A percentile compares a stretch with the other conserved stretches of the same genome.
These are phyloP conservation scores for Acromyrmex heyeri DNA, from an alignment of 1,140 invertebrate species.

Conservation along the genomic window DNA sequence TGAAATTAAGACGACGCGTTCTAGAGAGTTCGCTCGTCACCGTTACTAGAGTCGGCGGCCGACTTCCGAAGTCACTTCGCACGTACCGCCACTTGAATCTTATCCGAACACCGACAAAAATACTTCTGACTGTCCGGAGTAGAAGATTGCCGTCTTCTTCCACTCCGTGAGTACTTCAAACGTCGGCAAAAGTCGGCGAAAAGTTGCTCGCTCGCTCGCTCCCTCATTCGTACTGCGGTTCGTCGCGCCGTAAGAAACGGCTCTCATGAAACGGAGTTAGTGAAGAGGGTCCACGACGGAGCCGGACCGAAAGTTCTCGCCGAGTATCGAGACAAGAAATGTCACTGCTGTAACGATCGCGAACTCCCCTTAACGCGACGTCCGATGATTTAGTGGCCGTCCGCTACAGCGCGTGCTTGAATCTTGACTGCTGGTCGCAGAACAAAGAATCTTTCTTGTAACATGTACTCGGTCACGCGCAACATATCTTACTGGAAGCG, in stretches of 20 bases:
- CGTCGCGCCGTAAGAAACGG: constrained; percentile 52
- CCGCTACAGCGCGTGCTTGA: constrained; percentile 39
- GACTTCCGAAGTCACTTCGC: constrained; percentile 36
- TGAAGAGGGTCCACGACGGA: constrained; percentile 36
- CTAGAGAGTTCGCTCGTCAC: background rate
- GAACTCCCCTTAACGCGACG: constrained; percentile 47
- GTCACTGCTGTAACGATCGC: constrained; percentile 55
- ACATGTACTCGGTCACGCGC: constrained; percentile 36
- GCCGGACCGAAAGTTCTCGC: constrained; percentile 49
- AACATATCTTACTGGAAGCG: constrained; percentile 33
- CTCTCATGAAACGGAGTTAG: constrained; percentile 34
- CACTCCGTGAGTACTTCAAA: constrained; percentile 18
- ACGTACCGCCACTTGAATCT: constrained; percentile 57
- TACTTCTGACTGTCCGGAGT: constrained; percentile 22
- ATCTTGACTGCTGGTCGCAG: constrained; percentile 17
- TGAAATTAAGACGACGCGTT: constrained; percentile 47
- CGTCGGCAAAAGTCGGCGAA: constrained; percentile 44
- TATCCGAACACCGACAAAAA: constrained; percentile 45
- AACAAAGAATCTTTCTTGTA: constrained; percentile 62
- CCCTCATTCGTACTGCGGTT: constrained; percentile 45
- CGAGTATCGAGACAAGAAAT: constrained; percentile 54
- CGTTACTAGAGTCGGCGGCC: constrained; percentile 11
- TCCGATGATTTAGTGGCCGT: constrained; percentile 59
- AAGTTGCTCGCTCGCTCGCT: constrained; percentile 28
- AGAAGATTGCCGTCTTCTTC: constrained; percentile 40